phyloP scores from a whole-genome alignment of 2,113 vertebrate genomes.

The Conger conger region DNA sequence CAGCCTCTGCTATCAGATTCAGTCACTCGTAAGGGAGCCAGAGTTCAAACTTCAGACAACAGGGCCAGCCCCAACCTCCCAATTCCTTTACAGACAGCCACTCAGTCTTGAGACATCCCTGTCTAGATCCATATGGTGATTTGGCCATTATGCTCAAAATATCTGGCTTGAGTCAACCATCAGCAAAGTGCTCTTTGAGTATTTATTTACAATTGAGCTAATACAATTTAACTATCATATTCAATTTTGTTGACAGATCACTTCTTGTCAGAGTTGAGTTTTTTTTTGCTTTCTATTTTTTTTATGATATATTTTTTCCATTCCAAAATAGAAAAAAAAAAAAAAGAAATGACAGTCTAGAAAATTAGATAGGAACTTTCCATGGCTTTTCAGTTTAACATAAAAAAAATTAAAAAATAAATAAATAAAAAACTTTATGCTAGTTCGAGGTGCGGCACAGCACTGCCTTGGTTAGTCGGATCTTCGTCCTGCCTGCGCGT shows the following conservation, averaged over 20 bases:
- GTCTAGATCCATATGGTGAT: background rate
- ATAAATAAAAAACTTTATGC: no score
- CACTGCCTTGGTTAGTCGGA: background rate
- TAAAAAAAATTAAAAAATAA: background rate
- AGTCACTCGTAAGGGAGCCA: background rate
- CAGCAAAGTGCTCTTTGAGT: background rate
- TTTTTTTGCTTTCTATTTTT: no score
- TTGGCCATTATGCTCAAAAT: background rate
- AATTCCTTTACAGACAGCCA: background rate
- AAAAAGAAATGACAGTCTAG: no score
- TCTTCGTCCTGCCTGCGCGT: no score
- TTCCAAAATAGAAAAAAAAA: no score
- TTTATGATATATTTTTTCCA: no score
- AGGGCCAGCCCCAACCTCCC: background rate
- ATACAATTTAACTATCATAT: background rate
- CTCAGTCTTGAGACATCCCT: background rate
- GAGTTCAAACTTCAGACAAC: background rate
- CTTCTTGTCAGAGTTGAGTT: background rate
- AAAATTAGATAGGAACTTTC: background rate
- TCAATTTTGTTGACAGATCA: background rate
- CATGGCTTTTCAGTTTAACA: background rate
- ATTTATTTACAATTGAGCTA: background rate
- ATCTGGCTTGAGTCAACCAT: background rate
- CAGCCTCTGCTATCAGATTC: background rate
- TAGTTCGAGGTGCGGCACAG: background rate